Conservation (phyloP, 2,888 invertebrate species). For the Branchipolynoe longqiensis region DNA sequence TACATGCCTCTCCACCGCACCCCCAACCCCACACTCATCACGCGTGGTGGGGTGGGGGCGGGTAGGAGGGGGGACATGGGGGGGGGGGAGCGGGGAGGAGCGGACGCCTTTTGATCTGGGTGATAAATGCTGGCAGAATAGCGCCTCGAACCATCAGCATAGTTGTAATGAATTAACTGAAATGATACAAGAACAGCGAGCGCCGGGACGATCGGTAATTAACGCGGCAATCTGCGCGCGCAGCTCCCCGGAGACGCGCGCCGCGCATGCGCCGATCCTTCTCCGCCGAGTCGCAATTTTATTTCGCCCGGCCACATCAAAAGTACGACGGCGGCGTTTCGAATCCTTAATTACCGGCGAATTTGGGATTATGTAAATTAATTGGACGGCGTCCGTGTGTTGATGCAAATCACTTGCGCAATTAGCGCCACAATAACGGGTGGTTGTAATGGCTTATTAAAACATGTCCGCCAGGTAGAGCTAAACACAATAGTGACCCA, state of each 20-base stretch:
- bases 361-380: slow-evolving; percentile 56
- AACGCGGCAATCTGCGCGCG: background rate
- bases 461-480: slow-evolving; percentile 44
- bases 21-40: too few relatives aligned
- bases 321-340: slow-evolving; percentile 20
- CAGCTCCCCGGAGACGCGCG: too few relatives aligned
- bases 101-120: slow-evolving; percentile 50
- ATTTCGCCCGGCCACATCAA: slow-evolving; percentile 44
- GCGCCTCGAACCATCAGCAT: slow-evolving; percentile 50
- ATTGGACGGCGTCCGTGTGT: slow-evolving; percentile 33
- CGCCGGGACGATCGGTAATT: too few relatives aligned
- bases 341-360: slow-evolving; percentile 51
- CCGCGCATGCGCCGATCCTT: slow-evolving; percentile 33
- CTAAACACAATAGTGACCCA: slow-evolving; percentile 43
- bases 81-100: too few relatives aligned
- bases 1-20: too few relatives aligned
- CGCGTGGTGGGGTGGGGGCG: too few relatives aligned
- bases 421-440: slow-evolving; percentile 46
- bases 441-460: slow-evolving; percentile 47
- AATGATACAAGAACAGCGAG: slow-evolving; percentile 50
- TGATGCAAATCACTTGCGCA: slow-evolving; percentile 53
- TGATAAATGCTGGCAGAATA: slow-evolving; percentile 37
- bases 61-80: too few relatives aligned
- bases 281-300: slow-evolving; percentile 49
- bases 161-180: slow-evolving; percentile 54